Evolutionary conservation across 2,113 vertebrate genomes (phyloP).

Genomic region (Corvus hawaiiensis): DNA sequence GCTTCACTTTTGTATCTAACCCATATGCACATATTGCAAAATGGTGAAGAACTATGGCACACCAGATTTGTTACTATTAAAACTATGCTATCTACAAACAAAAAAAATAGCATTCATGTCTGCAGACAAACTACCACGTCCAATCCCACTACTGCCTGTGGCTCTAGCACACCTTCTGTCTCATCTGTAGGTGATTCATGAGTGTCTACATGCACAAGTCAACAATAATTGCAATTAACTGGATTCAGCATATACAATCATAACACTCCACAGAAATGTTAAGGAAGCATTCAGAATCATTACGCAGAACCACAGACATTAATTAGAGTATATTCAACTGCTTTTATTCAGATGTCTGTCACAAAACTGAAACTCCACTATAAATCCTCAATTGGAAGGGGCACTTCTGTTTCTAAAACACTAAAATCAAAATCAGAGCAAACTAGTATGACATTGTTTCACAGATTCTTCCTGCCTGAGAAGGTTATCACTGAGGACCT

Average conservation of each 20-base stretch:
- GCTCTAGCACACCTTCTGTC: background rate
- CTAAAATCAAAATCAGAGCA: background rate
- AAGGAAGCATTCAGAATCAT: background rate
- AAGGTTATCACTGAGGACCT: background rate
- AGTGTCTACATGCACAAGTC: background rate
- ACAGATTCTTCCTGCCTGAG: background rate
- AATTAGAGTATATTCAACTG: background rate
- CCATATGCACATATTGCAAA: background rate
- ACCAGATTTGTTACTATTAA: background rate
- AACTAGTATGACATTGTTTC: background rate
- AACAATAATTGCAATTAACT: background rate
- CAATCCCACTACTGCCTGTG: background rate
- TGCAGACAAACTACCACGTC: background rate
- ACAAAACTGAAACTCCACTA: background rate
- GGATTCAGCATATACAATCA: background rate
- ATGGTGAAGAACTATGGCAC: background rate
- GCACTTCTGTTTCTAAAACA: background rate
- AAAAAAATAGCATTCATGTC: accelerated
- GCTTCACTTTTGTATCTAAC: background rate
- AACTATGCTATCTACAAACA: background rate
- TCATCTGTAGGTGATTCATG: background rate
- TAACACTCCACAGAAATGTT: background rate
- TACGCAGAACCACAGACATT: background rate
- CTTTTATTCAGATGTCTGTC: background rate
- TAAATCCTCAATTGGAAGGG: background rate